Evolutionary conservation across 2,113 vertebrate genomes (phyloP).

Genomic region (Seriola quinqueradiata): DNA sequence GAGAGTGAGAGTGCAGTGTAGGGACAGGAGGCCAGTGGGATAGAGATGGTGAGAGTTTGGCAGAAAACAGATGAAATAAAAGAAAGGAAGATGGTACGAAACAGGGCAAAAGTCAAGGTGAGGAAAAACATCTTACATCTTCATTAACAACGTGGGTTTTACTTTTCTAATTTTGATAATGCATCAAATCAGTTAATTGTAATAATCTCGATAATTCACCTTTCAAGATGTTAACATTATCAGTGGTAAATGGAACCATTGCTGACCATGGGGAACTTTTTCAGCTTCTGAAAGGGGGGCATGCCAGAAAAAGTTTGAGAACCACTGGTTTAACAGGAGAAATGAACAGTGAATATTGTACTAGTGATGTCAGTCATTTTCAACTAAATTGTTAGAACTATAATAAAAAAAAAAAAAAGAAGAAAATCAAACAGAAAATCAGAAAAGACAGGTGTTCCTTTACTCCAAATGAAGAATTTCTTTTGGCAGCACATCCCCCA

Average conservation of each 20-base stretch:
- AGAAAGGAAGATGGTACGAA: constrained; percentile 24
- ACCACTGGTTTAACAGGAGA: neutral
- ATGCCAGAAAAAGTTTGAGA: no score
- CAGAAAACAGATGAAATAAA: constrained; percentile 41
- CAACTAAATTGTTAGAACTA: neutral
- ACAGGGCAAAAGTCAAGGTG: constrained; percentile 7
- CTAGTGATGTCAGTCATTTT: neutral
- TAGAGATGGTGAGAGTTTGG: constrained; percentile 36
- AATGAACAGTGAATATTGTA: neutral
- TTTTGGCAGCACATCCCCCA: constrained; percentile 49
- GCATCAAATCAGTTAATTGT: neutral
- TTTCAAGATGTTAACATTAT: neutral
- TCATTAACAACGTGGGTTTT: neutral
- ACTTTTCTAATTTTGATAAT: neutral
- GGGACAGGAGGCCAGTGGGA: constrained; percentile 70
- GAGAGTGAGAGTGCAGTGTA: constrained; percentile 60
- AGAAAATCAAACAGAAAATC: neutral
- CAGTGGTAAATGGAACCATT: neutral
- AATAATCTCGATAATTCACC: neutral
- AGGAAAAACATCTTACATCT: neutral
- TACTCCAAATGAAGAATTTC: constrained; percentile 27
- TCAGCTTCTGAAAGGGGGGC: no score
- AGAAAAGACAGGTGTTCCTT: constrained; percentile 15
- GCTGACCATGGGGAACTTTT: no score
- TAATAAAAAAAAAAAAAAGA: no score